phyloP scores from a whole-genome alignment of 1,140 invertebrate species.

The Dufourea novaeangliae region DNA sequence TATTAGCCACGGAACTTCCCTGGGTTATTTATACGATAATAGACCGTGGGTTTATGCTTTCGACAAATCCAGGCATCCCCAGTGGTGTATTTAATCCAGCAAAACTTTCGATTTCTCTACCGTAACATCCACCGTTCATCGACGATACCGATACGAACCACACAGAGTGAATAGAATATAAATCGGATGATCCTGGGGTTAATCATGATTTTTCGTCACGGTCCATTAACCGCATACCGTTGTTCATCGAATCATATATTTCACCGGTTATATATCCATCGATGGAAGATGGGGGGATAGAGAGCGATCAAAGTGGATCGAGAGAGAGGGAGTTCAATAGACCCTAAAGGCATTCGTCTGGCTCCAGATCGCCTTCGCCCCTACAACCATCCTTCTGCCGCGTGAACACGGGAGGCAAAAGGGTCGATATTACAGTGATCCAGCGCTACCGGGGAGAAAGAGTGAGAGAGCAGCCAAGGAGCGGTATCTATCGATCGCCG shows the following conservation, averaged over 20 bases:
- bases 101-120: no score
- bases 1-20: slow-evolving; percentile 33
- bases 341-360: slow-evolving; percentile 33
- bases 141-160: no score
- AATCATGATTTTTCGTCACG: no score
- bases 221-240: neutral
- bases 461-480: no score
- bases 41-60: neutral
- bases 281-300: neutral
- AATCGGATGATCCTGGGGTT: no score
- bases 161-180: no score
- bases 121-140: no score
- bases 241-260: slow-evolving; percentile 26
- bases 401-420: slow-evolving; percentile 20
- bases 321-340: slow-evolving; percentile 29
- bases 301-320: slow-evolving; percentile 4
- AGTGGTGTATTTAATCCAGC: no score
- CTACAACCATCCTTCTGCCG: neutral
- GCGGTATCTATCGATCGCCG: slow-evolving; percentile 61
- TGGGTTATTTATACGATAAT: slow-evolving; percentile 31
- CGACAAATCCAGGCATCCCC: slow-evolving; percentile 7
- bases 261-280: slow-evolving; percentile 27
- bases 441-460: slow-evolving; percentile 56
- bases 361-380: slow-evolving; percentile 23
- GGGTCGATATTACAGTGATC: slow-evolving; percentile 64